These are phyloP conservation scores for Novumbra hubbsi DNA, from an alignment of 2,797 vertebrate genomes.

Conservation along the genomic window DNA sequence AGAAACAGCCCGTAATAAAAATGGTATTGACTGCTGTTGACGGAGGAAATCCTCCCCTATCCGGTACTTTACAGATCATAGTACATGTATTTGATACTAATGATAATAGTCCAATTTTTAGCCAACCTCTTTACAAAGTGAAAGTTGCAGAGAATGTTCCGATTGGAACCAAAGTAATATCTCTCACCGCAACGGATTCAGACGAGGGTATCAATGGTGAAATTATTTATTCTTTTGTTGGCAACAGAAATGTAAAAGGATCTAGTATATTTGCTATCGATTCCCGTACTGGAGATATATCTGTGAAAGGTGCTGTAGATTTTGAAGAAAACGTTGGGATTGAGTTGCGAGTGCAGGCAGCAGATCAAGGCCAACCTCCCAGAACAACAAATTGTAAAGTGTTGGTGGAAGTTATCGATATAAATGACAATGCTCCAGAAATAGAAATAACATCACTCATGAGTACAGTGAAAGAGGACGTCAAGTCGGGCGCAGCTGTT, in stretches of 20 bases:
- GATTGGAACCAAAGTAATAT: conserved; percentile 39
- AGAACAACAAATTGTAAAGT: conserved; percentile 1
- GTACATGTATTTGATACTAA: conserved; percentile 54
- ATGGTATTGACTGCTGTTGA: conserved; percentile 69
- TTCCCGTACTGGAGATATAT: conserved; percentile 28
- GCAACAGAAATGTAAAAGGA: not conserved
- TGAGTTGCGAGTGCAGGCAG: conserved; percentile 13
- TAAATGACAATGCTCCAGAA: conserved; percentile 1
- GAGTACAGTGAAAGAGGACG: conserved; percentile 1
- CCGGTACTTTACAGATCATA: conserved; percentile 51
- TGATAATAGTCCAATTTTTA: conserved; percentile 56
- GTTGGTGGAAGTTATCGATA: not conserved
- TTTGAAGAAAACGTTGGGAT: conserved; percentile 21
- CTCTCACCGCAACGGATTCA: conserved; percentile 54
- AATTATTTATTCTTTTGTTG: conserved; percentile 52
- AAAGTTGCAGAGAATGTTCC: conserved; percentile 49
- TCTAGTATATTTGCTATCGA: not conserved
- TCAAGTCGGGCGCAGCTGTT: not conserved
- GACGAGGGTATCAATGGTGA: conserved; percentile 42
- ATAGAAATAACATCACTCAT: conserved; percentile 1
- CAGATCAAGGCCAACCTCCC: not conserved
- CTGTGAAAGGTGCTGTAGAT: conserved; percentile 12
- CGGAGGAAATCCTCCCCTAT: conserved; percentile 60
- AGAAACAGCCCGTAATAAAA: conserved; percentile 60
- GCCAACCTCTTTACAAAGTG: conserved; percentile 40